phyloP scores from a whole-genome alignment of 2,888 invertebrate species.

The Lycocerus yunnanus region DNA sequence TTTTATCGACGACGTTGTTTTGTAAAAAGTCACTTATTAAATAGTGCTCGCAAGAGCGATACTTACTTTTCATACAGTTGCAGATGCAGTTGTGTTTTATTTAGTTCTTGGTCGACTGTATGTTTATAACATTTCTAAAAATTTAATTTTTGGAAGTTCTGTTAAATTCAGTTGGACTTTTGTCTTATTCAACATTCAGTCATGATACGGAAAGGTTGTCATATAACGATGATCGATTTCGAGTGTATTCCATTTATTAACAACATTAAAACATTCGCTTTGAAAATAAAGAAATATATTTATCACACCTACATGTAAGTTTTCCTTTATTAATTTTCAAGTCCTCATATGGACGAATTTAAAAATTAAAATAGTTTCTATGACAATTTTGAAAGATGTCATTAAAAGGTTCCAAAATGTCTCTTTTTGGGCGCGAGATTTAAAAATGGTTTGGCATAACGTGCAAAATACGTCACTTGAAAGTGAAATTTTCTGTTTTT shows the following conservation, averaged over 20 bases:
- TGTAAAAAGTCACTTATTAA: background rate
- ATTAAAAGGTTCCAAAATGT: background rate
- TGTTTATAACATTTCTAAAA: background rate
- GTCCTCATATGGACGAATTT: background rate
- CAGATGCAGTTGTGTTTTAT: background rate
- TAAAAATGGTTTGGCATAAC: background rate
- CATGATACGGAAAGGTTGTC: background rate
- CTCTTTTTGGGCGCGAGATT: background rate
- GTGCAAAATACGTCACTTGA: background rate
- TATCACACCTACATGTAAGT: background rate
- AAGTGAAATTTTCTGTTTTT: too few relatives aligned
- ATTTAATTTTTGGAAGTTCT: background rate
- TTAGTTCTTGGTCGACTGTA: background rate
- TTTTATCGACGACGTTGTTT: too few relatives aligned
- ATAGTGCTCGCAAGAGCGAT: too few relatives aligned
- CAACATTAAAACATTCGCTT: background rate
- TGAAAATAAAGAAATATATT: background rate
- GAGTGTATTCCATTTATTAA: background rate
- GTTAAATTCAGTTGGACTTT: background rate
- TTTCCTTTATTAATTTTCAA: background rate
- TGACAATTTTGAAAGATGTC: background rate
- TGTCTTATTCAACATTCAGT: background rate
- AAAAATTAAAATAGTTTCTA: too few relatives aligned
- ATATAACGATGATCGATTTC: background rate
- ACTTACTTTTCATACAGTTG: background rate